Evolutionary conservation across 2,113 vertebrate genomes (phyloP).

Genomic region (Poicephalus meyeri): DNA sequence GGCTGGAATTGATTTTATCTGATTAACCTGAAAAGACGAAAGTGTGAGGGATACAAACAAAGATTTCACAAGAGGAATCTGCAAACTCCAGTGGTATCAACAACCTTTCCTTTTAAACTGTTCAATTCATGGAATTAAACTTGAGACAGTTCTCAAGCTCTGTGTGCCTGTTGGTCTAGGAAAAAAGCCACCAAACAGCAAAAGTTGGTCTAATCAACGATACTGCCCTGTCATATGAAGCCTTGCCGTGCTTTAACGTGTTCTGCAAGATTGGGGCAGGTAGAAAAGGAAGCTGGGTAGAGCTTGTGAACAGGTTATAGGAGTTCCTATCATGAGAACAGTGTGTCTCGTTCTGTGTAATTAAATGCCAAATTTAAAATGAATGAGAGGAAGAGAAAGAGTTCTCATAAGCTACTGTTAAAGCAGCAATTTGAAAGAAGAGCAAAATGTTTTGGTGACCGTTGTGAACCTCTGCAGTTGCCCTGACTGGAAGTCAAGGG

Average conservation of each 20-base stretch:
- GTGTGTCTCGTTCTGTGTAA: neutral
- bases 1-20: neutral
- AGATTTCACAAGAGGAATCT: neutral
- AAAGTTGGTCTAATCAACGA: neutral
- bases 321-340: neutral
- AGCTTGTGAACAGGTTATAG: neutral
- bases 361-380: neutral
- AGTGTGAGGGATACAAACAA: neutral
- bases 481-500: neutral
- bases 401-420: neutral
- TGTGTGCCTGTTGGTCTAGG: neutral
- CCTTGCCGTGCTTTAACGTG: neutral
- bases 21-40: neutral
- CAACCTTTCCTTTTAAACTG: neutral
- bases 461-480: neutral
- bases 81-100: neutral
- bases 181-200: neutral
- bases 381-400: neutral
- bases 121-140: neutral
- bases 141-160: neutral
- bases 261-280: neutral
- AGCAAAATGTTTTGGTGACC: neutral
- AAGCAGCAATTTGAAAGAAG: neutral
- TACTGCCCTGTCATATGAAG: accelerated
- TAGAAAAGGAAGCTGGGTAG: neutral